Conservation (phyloP, 2,888 invertebrate species). For the Meta bourneti region DNA sequence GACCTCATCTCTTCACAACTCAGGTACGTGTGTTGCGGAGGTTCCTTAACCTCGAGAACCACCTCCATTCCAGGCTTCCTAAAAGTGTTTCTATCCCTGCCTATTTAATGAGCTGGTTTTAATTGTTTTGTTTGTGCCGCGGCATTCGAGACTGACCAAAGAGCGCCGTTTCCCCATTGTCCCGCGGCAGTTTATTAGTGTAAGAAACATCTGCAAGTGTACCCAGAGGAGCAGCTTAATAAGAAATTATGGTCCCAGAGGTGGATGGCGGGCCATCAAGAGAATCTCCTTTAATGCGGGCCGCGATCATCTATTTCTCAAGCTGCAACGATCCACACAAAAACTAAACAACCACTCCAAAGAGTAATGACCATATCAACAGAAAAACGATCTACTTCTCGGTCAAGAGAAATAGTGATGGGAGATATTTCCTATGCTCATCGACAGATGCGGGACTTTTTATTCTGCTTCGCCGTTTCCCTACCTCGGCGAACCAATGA, state of each 20-base stretch:
- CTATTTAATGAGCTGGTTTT: not conserved
- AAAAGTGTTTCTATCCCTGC: too few species aligned
- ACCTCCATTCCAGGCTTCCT: too few species aligned
- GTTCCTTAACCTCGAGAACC: too few species aligned
- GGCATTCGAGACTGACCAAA: not conserved
- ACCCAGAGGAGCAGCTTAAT: conserved; percentile 50
- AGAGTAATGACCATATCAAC: conserved; percentile 52
- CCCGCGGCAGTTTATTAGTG: conserved; percentile 55
- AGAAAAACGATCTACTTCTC: conserved; percentile 21
- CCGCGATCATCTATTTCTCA: conserved; percentile 62
- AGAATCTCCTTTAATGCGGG: conserved; percentile 64
- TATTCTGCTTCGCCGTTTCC: not conserved
- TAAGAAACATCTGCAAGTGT: conserved; percentile 65
- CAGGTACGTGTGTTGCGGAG: too few species aligned
- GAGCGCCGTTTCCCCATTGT: not conserved
- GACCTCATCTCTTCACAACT: too few species aligned
- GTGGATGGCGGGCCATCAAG: conserved; percentile 42
- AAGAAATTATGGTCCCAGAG: conserved; percentile 58
- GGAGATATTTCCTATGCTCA: conserved; percentile 25
- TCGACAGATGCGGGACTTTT: conserved; percentile 8
- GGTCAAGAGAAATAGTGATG: conserved; percentile 14
- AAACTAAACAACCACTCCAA: conserved; percentile 16
- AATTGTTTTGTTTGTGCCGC: not conserved
- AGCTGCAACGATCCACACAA: conserved; percentile 15
- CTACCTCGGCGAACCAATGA: not conserved